Conservation (phyloP, 2,797 vertebrate species). For the Molossus alvarezi region DNA sequence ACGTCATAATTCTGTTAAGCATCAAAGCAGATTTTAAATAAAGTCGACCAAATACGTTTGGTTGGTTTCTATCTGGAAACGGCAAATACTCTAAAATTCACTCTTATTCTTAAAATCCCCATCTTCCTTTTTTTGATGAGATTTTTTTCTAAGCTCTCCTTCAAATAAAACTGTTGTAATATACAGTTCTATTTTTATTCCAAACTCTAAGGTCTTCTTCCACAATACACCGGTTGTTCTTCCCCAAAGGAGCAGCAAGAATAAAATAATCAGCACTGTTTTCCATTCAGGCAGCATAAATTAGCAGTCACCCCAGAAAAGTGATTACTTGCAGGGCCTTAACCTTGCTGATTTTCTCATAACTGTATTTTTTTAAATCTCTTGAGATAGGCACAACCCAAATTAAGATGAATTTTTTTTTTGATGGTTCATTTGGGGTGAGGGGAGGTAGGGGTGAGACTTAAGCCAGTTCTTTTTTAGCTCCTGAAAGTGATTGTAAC, state of each 20-base stretch:
- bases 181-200: slow-evolving; percentile 73
- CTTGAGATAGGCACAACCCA: slow-evolving; percentile 57
- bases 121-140: not conserved
- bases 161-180: slow-evolving; percentile 57
- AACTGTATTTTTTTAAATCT: not conserved
- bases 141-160: slow-evolving; percentile 65
- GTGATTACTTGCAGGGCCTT: slow-evolving; percentile 68
- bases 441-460: too few relatives aligned
- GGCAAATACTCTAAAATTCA: slow-evolving; percentile 55
- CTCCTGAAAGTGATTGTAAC: slow-evolving; percentile 59
- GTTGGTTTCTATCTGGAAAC: not conserved
- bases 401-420: slow-evolving; percentile 70
- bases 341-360: slow-evolving; percentile 61
- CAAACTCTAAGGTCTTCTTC: slow-evolving; percentile 50
- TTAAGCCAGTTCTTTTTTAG: slow-evolving; percentile 24
- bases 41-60: slow-evolving; percentile 34
- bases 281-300: slow-evolving; percentile 58
- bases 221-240: slow-evolving; percentile 14
- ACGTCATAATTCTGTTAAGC: slow-evolving; percentile 53
- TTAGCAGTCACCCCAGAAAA: slow-evolving; percentile 62
- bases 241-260: slow-evolving; percentile 34
- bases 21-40: slow-evolving; percentile 52
- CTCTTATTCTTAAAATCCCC: slow-evolving; percentile 6
- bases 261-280: slow-evolving; percentile 66
- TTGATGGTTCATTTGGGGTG: not conserved